Percentiles rank a stretch among this genome's conserved stretches.
Evolutionary conservation across 1,140 invertebrate species (phyloP).

Genomic region (Teleopsis dalmanni): DNA sequence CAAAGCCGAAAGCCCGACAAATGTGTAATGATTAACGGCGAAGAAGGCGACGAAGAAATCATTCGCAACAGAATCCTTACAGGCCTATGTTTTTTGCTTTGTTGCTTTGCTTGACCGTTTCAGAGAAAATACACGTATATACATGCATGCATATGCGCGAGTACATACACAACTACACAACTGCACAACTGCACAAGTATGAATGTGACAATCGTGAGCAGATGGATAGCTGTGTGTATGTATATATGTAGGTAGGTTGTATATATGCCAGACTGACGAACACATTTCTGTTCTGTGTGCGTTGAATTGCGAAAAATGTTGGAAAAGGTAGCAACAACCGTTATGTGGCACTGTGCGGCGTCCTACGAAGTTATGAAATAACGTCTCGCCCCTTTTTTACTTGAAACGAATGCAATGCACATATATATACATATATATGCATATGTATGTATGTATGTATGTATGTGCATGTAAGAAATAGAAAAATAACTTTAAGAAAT

Average conservation of each 20-base stretch:
- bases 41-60: slow-evolving; percentile 21
- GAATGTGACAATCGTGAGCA: no score
- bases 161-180: no score
- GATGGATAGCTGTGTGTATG: no score
- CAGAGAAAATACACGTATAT: neutral
- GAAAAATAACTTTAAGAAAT: neutral
- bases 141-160: neutral
- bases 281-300: neutral
- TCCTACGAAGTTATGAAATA: no score
- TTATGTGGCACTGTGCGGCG: no score
- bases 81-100: no score
- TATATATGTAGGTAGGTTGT: neutral
- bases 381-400: no score
- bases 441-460: neutral
- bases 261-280: neutral
- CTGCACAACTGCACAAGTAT: no score
- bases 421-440: neutral
- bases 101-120: no score
- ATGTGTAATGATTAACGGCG: slow-evolving; percentile 43
- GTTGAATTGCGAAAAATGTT: neutral
- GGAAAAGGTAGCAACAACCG: no score
- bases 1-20: slow-evolving; percentile 25
- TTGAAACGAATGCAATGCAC: no score
- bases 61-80: slow-evolving; percentile 10
- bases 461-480: neutral